Conservation (phyloP, 2,888 invertebrate species). For the Mellilla xanthometata region DNA sequence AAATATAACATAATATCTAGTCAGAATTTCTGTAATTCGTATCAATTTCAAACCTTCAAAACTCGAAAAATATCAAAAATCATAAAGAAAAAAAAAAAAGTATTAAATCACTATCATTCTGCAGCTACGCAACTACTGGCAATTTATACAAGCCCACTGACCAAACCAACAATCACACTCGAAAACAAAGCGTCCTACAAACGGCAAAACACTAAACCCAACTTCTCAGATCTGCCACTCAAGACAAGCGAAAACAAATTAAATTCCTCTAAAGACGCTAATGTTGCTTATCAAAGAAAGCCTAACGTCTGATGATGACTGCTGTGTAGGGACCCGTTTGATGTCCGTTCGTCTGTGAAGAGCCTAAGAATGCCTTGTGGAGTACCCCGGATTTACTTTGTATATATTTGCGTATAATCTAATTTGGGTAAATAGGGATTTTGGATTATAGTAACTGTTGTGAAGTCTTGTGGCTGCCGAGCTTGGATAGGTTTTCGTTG, state of each 20-base stretch:
- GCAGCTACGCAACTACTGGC: too few species aligned
- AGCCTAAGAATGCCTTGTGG: slow-evolving; percentile 71
- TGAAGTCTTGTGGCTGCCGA: slow-evolving; percentile 1
- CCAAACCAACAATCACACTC: neutral
- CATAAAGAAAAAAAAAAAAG: too few species aligned
- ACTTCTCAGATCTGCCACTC: slow-evolving; percentile 22
- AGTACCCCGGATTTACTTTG: slow-evolving; percentile 33
- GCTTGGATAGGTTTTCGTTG: neutral
- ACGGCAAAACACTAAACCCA: neutral
- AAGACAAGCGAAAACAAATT: slow-evolving; percentile 67
- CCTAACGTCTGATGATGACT: slow-evolving; percentile 72
- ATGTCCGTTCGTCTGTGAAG: slow-evolving; percentile 59
- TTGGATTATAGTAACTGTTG: slow-evolving; percentile 14
- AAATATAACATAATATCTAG: too few species aligned
- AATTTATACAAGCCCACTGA: too few species aligned
- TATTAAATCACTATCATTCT: too few species aligned
- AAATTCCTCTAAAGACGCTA: slow-evolving; percentile 71
- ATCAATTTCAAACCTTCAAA: too few species aligned
- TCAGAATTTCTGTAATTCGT: too few species aligned
- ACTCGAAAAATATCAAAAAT: too few species aligned
- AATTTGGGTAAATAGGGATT: slow-evolving; percentile 30
- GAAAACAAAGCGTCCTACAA: neutral
- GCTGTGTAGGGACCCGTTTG: slow-evolving; percentile 59
- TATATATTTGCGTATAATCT: slow-evolving; percentile 32
- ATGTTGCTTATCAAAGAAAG: slow-evolving; percentile 76